phyloP scores from a whole-genome alignment of 2,888 invertebrate genomes.

The Gisinianus flammeolus region DNA sequence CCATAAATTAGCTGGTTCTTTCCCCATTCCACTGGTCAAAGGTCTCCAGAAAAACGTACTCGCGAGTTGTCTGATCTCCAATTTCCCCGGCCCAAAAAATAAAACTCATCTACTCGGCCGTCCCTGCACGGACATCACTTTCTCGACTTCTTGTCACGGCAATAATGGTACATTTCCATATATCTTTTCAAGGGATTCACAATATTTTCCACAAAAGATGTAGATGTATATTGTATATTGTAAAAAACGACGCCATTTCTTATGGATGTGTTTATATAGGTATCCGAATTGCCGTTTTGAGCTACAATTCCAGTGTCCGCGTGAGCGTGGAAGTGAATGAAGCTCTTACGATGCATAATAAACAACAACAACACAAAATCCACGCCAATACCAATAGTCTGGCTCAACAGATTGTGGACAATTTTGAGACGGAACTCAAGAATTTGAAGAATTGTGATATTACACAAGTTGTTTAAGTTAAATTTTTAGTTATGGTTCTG shows the following conservation, averaged over 20 bases:
- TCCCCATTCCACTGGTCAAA: neutral
- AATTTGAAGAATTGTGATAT: neutral
- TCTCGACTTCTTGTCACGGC: slow-evolving; percentile 30
- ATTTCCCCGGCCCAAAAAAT: slow-evolving; percentile 6
- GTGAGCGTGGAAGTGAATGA: slow-evolving; percentile 8
- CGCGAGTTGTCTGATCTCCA: slow-evolving; percentile 21
- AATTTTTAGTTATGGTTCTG: too few relatives aligned
- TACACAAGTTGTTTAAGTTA: neutral
- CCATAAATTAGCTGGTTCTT: slow-evolving; percentile 26
- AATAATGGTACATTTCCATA: slow-evolving; percentile 27
- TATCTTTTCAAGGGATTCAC: neutral
- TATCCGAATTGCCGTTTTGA: slow-evolving; percentile 18
- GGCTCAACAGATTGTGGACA: slow-evolving; percentile 10
- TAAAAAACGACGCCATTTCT: neutral
- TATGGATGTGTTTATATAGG: neutral
- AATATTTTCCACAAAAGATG: neutral
- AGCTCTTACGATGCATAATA: neutral
- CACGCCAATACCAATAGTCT: neutral
- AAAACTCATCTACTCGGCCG: neutral
- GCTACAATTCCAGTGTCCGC: slow-evolving; percentile 6
- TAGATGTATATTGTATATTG: neutral
- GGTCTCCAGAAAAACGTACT: slow-evolving; percentile 27
- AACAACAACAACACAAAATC: too few relatives aligned
- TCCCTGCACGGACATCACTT: slow-evolving; percentile 9
- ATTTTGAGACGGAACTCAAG: slow-evolving; percentile 21